These are phyloP conservation scores for Dinocampus coccinellae DNA, from an alignment of 2,888 invertebrate genomes.

Conservation along the genomic window DNA sequence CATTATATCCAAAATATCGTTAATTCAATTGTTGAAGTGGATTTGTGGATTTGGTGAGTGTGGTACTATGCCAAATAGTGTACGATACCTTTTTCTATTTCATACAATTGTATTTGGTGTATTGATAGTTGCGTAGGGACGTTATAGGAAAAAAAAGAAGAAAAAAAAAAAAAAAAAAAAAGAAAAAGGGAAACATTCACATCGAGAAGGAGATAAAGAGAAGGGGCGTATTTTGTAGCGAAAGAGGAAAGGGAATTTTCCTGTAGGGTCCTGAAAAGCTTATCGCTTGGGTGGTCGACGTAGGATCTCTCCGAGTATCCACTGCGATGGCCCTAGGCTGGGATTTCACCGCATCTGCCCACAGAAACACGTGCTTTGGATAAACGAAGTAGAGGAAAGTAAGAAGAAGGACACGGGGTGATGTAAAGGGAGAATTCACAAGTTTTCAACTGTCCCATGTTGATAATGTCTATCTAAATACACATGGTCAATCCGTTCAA, in stretches of 20 bases:
- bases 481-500: background rate
- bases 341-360: slow-evolving; percentile 58
- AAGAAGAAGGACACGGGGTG: too few relatives aligned
- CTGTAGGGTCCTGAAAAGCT: slow-evolving; percentile 14
- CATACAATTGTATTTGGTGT: background rate
- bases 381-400: slow-evolving; percentile 25
- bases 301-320: background rate
- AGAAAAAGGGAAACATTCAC: background rate
- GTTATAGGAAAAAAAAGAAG: too few relatives aligned
- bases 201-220: background rate
- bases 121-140: too few relatives aligned
- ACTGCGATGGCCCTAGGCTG: slow-evolving; percentile 46
- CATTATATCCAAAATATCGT: background rate
- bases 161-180: too few relatives aligned
- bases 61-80: background rate
- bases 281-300: slow-evolving; percentile 40
- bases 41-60: background rate
- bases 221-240: slow-evolving; percentile 16
- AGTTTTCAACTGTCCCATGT: background rate
- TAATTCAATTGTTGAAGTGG: slow-evolving; percentile 13
- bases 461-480: background rate
- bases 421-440: background rate
- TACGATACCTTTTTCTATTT: too few relatives aligned
- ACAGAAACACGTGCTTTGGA: slow-evolving; percentile 60
- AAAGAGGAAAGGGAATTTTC: background rate